Base-by-base conservation (phyloP, 1,140 invertebrate genomes). In the Drosophila rhopaloa region DNA sequence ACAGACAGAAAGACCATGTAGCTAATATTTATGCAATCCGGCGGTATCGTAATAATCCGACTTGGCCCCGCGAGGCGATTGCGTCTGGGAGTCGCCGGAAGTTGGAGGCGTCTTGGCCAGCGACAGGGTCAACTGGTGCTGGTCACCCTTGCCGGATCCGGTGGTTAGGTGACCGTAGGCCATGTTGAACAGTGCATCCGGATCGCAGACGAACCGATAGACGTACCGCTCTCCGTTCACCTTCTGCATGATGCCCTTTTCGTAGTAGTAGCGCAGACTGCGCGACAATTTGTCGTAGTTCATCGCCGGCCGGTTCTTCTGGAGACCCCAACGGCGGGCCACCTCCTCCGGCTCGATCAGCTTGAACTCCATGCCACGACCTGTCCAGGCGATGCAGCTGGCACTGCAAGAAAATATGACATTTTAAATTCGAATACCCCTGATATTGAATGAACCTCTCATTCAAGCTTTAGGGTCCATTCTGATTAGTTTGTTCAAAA, bases 221-320 rank as follows among this genome's bases (percentile, higher is more conserved):
- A 99, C 98, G 93, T 98, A 98, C 73, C 98, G 94, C 92, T 99
- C 97, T 1, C 98, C 97, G 56, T 98, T 97, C 0, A 99, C 98
- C 93, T 99, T 99, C 91, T 98, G 98, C 97, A 99, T 99, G 90
- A 99, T 99, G 24, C 98, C 98, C 92, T 99, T 99, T 93, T 99
- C 98, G 91, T 99, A 99, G 88, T 99, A 99, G 86, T 99, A 99
- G 9, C 98, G 94, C 8, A 99, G 93, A 0, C 98, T 98, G 0
- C 98, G 93, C 59, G 97, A 98, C 9, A 99, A 92, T 92, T 99
- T 99, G 92, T 99, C 98, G 91, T 99, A 99, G 93, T 99, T 99
- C 98, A 99, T 99, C 1, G 97, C 97, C 1, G 98, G 98, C 5
- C 98, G 93, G 92, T 99, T 97, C 91, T 97, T 97, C 83, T 97